A percentile compares a stretch with the other conserved stretches of the same genome.
Conservation (phyloP, 1,140 invertebrate species). For the Galleria mellonella region DNA sequence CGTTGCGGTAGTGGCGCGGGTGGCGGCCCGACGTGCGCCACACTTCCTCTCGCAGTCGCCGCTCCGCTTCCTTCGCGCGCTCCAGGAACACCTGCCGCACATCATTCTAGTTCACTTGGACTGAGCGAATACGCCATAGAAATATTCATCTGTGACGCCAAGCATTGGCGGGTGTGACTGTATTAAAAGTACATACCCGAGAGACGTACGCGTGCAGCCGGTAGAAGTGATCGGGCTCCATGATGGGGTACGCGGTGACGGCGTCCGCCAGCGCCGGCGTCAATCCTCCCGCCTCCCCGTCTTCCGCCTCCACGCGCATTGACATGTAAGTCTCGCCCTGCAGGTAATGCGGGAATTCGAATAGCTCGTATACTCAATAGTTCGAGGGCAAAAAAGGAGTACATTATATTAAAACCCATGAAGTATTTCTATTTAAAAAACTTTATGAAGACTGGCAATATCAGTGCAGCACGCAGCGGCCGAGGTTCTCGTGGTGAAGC, state of each 20-base stretch:
- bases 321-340: conserved; percentile 23
- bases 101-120: too few species aligned
- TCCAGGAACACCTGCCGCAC: conserved; percentile 27
- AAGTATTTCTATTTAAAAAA: too few species aligned
- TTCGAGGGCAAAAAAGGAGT: too few species aligned
- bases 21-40: conserved; percentile 34
- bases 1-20: conserved; percentile 68
- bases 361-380: too few species aligned
- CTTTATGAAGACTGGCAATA: too few species aligned
- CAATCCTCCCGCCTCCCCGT: not conserved
- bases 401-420: conserved; percentile 8
- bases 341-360: too few species aligned
- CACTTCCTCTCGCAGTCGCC: conserved; percentile 10
- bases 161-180: too few species aligned
- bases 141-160: too few species aligned
- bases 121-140: too few species aligned
- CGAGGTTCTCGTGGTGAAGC: conserved; percentile 87
- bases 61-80: conserved; percentile 14
- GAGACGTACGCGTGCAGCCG: conserved; percentile 81
- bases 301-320: conserved; percentile 2
- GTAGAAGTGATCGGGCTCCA: conserved; percentile 76
- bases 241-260: conserved; percentile 78
- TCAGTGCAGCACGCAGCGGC: conserved; percentile 82
- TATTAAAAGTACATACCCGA: conserved; percentile 72
- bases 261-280: conserved; percentile 51